These are phyloP conservation scores for Sphaerophoria rueppellii DNA, from an alignment of 2,888 invertebrate genomes.

Conservation along the genomic window DNA sequence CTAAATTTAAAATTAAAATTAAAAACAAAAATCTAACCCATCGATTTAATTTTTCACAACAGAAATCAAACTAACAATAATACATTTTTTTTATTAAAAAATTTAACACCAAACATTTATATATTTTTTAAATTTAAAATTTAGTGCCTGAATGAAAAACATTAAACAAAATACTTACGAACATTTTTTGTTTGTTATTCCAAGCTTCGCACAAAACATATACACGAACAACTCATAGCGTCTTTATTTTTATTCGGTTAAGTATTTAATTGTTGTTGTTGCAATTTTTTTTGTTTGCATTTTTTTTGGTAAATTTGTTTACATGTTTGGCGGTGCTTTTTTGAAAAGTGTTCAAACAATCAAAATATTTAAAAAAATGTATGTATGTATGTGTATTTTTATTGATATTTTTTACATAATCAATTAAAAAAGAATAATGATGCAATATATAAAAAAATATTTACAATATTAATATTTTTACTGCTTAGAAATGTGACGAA, in stretches of 20 bases:
- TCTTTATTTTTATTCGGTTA: slow-evolving; percentile 2
- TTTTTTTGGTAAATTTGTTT: slow-evolving; percentile 9
- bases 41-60: slow-evolving; percentile 56
- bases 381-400: no score
- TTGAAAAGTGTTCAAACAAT: slow-evolving; percentile 61
- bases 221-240: not conserved
- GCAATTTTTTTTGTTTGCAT: slow-evolving; percentile 18
- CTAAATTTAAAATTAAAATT: not conserved
- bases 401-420: slow-evolving; percentile 11
- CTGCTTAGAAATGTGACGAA: slow-evolving; percentile 12
- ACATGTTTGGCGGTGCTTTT: slow-evolving; percentile 61
- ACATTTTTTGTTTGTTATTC: slow-evolving; percentile 14
- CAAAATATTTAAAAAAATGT: not conserved
- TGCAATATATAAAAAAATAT: slow-evolving; percentile 40
- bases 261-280: slow-evolving; percentile 9
- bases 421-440: slow-evolving; percentile 16
- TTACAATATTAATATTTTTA: slow-evolving; percentile 55
- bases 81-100: not conserved
- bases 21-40: slow-evolving; percentile 53
- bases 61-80: slow-evolving; percentile 39
- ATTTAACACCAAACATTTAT: slow-evolving; percentile 29
- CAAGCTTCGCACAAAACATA: slow-evolving; percentile 24
- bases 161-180: slow-evolving; percentile 1
- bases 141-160: slow-evolving; percentile 64
- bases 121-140: slow-evolving; percentile 41